These are phyloP conservation scores for Tholera decimalis DNA, from an alignment of 2,888 invertebrate species.

Conservation along the genomic window DNA sequence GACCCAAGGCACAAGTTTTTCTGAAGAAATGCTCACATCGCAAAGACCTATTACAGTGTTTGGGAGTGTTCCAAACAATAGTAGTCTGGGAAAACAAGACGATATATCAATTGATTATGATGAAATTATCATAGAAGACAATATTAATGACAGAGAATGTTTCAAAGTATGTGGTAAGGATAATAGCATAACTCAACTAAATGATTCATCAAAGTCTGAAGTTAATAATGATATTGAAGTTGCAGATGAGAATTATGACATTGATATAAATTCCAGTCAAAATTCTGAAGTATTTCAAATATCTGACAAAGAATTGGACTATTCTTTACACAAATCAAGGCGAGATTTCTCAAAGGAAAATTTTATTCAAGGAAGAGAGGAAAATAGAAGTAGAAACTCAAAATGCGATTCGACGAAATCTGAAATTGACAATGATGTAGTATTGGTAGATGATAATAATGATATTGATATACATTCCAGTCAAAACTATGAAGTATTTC, in stretches of 20 bases:
- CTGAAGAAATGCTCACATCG: constrained; percentile 48
- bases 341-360: constrained; percentile 64
- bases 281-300: constrained; percentile 78
- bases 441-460: constrained; percentile 33
- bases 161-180: background rate
- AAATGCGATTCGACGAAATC: constrained; percentile 25
- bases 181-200: background rate
- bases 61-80: constrained; percentile 49
- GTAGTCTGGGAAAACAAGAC: constrained; percentile 74
- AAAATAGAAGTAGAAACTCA: constrained; percentile 5
- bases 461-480: constrained; percentile 66
- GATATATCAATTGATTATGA: constrained; percentile 85
- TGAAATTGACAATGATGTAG: constrained; percentile 7
- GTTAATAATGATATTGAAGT: constrained; percentile 24
- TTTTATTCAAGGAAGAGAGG: constrained; percentile 58
- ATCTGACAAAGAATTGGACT: constrained; percentile 92
- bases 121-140: constrained; percentile 69
- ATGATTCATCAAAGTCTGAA: constrained; percentile 19
- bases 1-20: constrained; percentile 75
- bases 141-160: constrained; percentile 29
- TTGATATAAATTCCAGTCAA: constrained; percentile 68
- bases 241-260: constrained; percentile 24
- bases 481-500: constrained; percentile 76
- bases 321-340: constrained; percentile 88
- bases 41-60: constrained; percentile 6